These are phyloP conservation scores for Pteropus alecto DNA, from an alignment of 2,113 vertebrate species.

Conservation along the genomic window DNA sequence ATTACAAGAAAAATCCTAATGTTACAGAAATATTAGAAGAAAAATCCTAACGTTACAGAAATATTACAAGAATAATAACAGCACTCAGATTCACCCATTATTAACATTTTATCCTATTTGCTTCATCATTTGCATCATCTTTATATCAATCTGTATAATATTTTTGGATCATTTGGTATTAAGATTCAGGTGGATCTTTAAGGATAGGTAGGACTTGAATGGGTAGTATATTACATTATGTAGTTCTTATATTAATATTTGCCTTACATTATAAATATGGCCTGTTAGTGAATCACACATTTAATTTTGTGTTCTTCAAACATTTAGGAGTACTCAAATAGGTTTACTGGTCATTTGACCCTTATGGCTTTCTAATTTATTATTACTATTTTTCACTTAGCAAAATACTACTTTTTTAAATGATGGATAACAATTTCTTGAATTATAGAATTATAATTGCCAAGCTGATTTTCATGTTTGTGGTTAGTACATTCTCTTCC, in stretches of 20 bases:
- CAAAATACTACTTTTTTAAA: not conserved
- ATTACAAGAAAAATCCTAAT: no score
- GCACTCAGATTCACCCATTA: no score
- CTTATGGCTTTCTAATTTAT: not conserved
- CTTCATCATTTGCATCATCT: no score
- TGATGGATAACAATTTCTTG: not conserved
- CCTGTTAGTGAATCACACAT: not conserved
- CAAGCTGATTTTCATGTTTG: not conserved
- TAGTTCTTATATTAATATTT: not conserved
- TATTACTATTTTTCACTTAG: conserved; percentile 6
- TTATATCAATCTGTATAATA: no score
- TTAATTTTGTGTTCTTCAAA: conserved; percentile 20
- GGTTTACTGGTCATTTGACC: not conserved
- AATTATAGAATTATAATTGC: conserved; percentile 12
- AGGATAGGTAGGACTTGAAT: not conserved
- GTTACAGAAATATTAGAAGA: no score
- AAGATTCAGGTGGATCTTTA: not conserved
- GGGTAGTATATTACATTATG: not conserved
- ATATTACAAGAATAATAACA: no score
- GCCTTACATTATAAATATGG: not conserved
- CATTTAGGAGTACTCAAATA: not conserved
- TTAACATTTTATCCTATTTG: no score
- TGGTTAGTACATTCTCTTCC: not conserved
- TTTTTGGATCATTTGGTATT: no score
- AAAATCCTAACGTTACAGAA: no score